Conservation (phyloP, 2,113 vertebrate species). For the Barbus barbus region DNA sequence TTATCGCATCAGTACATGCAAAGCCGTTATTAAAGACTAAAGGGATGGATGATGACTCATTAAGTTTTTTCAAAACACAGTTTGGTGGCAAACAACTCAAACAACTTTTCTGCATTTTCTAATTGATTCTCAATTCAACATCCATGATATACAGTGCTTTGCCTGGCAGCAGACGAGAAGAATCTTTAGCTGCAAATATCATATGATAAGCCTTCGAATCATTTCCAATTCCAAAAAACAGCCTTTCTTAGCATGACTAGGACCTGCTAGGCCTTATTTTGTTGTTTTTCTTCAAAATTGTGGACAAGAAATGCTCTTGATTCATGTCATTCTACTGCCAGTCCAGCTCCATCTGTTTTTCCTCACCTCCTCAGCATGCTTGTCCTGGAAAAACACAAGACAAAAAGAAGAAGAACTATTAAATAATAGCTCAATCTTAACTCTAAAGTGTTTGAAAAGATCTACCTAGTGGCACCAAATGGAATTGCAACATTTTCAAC, state of each 20-base stretch:
- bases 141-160: neutral
- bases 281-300: neutral
- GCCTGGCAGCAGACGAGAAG: neutral
- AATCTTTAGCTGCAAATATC: neutral
- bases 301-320: conserved; percentile 1
- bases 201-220: neutral
- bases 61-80: too few relatives aligned
- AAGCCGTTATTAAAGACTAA: neutral
- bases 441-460: neutral
- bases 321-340: conserved; percentile 73
- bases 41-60: too few relatives aligned
- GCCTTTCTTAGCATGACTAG: neutral
- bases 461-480: neutral
- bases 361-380: conserved; percentile 91
- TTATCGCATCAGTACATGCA: conserved; percentile 24
- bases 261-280: neutral
- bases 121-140: neutral
- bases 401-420: conserved; percentile 39
- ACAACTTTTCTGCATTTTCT: neutral
- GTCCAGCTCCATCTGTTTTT: conserved; percentile 83
- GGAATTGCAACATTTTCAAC: neutral
- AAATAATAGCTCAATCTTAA: neutral
- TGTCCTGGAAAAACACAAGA: conserved; percentile 80
- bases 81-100: neutral
- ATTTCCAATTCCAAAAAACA: neutral